Conservation (phyloP, 2,113 vertebrate species). For the Tauraco erythrolophus region DNA sequence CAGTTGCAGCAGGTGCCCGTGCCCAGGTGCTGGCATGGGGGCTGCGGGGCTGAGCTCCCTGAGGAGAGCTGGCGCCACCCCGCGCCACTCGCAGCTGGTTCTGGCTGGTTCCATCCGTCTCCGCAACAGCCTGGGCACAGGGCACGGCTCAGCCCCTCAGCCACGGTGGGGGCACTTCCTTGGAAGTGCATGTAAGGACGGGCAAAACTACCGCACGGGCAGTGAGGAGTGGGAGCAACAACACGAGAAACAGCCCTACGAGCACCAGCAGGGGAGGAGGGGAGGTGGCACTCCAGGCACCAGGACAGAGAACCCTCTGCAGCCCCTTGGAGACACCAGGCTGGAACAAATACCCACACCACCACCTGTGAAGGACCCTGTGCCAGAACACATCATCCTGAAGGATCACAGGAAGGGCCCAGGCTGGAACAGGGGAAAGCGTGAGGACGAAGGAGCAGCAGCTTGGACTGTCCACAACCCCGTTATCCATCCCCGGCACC, state of each 20-base stretch:
- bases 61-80: too few species aligned
- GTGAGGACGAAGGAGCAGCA: not conserved
- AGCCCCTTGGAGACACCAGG: not conserved
- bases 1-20: rapidly evolving
- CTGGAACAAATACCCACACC: not conserved
- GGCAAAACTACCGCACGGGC: not conserved
- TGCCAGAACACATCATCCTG: not conserved
- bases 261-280: not conserved
- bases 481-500: rapidly evolving
- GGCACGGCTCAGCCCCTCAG: not conserved
- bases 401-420: too few species aligned
- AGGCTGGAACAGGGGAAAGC: not conserved
- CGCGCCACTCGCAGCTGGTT: too few species aligned
- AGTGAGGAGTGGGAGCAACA: not conserved
- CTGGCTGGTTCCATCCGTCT: not conserved
- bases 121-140: rapidly evolving
- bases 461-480: not conserved
- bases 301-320: not conserved
- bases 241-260: not conserved
- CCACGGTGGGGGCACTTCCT: rapidly evolving
- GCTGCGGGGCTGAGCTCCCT: not conserved
- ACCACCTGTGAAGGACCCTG: not conserved
- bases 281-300: not conserved
- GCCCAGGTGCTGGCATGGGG: not conserved
- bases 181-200: too few species aligned